Base-by-base conservation (phyloP, 2,888 invertebrate species). In the Steinernema carpocapsae region DNA sequence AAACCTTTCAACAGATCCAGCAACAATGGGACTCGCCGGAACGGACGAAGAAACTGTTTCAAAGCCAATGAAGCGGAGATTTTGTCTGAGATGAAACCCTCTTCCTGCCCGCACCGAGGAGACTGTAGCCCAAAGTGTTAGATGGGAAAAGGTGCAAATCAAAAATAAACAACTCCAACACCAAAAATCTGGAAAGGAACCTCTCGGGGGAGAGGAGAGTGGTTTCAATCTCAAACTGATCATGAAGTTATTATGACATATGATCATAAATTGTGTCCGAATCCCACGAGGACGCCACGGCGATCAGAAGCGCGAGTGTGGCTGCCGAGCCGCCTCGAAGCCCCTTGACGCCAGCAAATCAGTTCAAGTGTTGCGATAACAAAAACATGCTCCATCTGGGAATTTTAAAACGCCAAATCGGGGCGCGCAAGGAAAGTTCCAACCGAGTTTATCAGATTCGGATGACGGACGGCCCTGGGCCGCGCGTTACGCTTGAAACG, bases 351-450 rank as follows among this genome's bases (percentile, higher is more conserved):
- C 64, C 64, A 64, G 64, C 32, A 64, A 64, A 64, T 64, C 64
- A 64, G 64, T 64, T 64, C 64, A 64, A 64, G 64, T 64, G 64
- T 64, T 64, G 64, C 64, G 64, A 64, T 64, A 64, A 64, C 64
- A 64, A 64, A 64, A 64, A 64, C 64, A 64, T 64, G 32, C 32
- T 64, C 64, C 64, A 29, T 32, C 64, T 37, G 64, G 37, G 64
- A 64, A 64, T 64, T 64, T 37, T 10, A 37, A 37, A 37, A 37
- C 37, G 37, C 37, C 37, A 37, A 29, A 56, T 24, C 37, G 64
- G 29, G 26, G n/a, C 24, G 29, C 24, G 64, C 29, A 37, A 64
- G 48, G 48, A 17, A 29, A 32, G 37, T 32, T 64, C 37, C 17
- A 17, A 14, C 24, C 29, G 7, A 64, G 32, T 64, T 64, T 37